A percentile compares a stretch with the other conserved stretches of the same genome.
These are phyloP conservation scores for Lasioglossum figueresi DNA, from an alignment of 2,888 invertebrate genomes.

Conservation along the genomic window DNA sequence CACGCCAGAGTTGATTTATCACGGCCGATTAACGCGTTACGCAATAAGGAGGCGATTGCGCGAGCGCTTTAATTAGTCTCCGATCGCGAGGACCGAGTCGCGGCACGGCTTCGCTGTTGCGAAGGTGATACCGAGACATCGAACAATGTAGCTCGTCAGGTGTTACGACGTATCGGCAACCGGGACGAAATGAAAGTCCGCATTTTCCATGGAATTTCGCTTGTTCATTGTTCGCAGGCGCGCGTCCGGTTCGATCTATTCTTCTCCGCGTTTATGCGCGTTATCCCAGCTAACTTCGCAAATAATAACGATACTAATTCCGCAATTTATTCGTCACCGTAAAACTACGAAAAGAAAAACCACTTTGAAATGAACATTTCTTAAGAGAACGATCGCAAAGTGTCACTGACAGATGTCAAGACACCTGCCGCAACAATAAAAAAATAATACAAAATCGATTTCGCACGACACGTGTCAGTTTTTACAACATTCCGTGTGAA, in stretches of 20 bases:
- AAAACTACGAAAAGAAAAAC: not conserved
- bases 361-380: not conserved
- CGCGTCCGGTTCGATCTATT: not conserved
- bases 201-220: slow-evolving; percentile 25
- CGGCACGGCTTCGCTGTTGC: slow-evolving; percentile 21
- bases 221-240: not conserved
- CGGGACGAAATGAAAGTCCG: slow-evolving; percentile 29
- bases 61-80: slow-evolving; percentile 43
- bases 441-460: not conserved
- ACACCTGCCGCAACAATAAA: not conserved
- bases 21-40: slow-evolving; percentile 9
- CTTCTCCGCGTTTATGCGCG: not conserved
- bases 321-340: not conserved
- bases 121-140: slow-evolving; percentile 30
- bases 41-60: slow-evolving; percentile 21
- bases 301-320: not conserved
- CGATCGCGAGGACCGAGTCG: slow-evolving; percentile 24
- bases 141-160: slow-evolving; percentile 29
- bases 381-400: not conserved
- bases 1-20: not conserved
- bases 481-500: not conserved
- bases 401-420: not conserved
- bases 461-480: not conserved
- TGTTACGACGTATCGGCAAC: slow-evolving; percentile 25
- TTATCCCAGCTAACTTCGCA: not conserved